Evolutionary conservation across 2,888 invertebrate species (phyloP), one percentile per base, ranked within the genome.

Genomic region (Drosophila falleni): DNA sequence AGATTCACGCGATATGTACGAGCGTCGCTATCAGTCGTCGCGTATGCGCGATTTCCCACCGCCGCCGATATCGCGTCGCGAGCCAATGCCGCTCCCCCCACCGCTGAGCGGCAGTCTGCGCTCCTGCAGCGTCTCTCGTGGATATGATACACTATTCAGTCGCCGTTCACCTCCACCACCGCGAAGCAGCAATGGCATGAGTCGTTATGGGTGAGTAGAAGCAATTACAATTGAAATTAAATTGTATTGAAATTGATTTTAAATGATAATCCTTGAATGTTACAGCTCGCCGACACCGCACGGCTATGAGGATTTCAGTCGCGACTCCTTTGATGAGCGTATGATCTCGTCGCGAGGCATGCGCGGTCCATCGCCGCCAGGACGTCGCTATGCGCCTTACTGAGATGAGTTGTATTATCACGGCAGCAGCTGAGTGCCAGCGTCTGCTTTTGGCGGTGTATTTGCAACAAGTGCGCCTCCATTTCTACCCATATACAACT

Each of bases 291-390:
- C 90, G 3, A 83, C 87, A 49, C 71, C 80, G 39, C 81, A 96
- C 90, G 96, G 96, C 94, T 97, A 96, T 93, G 97, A 97, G 93
- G 97, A 97, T 93, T 97, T 97, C 93, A 97, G 97, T 93, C 94
- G 97, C 82, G 97, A 97, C 93, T 96, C 96, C 51, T 97, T 97
- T 93, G 97, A 97, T 93, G 97, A 97, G 90, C 95, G 97, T 93
- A 95, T 93, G 86, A 88, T 92, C 76, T 92, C 91, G 31, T 91
- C 92, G n/a, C 89, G 92, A 16, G 93, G 92, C 55, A 95, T 96
- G 94, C 95, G 97, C 87, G 96, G 97, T 90, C 96, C 96, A 47
- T 97, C 97, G 68, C 97, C 97, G 71, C 95, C 97, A 82, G 95
- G 97, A 93, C 95, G 97, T 93, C 95, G 97, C 93, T 97, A 96